phyloP scores from a whole-genome alignment of 2,797 vertebrate species.

The Hoplostethus atlanticus region DNA sequence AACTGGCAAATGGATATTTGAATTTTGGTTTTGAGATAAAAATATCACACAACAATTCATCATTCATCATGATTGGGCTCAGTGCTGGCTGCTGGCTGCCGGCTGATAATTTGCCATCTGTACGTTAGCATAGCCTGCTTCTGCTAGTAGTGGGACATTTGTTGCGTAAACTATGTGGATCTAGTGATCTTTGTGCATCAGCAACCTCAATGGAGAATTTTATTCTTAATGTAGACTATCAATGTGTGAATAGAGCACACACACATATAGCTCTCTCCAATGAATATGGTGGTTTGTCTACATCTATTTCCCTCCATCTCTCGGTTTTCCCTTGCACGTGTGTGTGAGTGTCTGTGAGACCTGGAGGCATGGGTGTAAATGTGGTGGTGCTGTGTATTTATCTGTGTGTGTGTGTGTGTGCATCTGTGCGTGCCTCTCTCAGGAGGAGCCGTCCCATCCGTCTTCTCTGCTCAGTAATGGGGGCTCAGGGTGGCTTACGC shows the following conservation, averaged over 20 bases:
- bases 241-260: slow-evolving; percentile 4
- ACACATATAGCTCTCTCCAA: slow-evolving; percentile 18
- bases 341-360: slow-evolving; percentile 61
- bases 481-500: slow-evolving; percentile 78
- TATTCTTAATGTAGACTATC: slow-evolving; percentile 25
- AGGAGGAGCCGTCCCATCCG: slow-evolving; percentile 77
- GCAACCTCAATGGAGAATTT: slow-evolving; percentile 28
- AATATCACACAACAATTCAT: slow-evolving; percentile 34
- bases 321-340: slow-evolving; percentile 4
- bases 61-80: slow-evolving; percentile 39
- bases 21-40: slow-evolving; percentile 25
- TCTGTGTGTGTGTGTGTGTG: slow-evolving; percentile 33
- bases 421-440: slow-evolving; percentile 40
- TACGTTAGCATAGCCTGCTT: slow-evolving; percentile 58
- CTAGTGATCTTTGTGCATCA: slow-evolving; percentile 49
- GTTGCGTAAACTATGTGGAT: slow-evolving; percentile 36
- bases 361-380: slow-evolving; percentile 30
- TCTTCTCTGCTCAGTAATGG: slow-evolving; percentile 83
- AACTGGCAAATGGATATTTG: slow-evolving; percentile 27
- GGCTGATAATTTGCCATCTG: slow-evolving; percentile 58
- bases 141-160: slow-evolving; percentile 47
- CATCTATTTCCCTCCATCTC: slow-evolving; percentile 30
- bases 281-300: slow-evolving; percentile 29
- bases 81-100: slow-evolving; percentile 32
- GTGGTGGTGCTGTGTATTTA: slow-evolving; percentile 46